Conservation (phyloP, 2,113 vertebrate species). For the Tonatia bakeri region DNA sequence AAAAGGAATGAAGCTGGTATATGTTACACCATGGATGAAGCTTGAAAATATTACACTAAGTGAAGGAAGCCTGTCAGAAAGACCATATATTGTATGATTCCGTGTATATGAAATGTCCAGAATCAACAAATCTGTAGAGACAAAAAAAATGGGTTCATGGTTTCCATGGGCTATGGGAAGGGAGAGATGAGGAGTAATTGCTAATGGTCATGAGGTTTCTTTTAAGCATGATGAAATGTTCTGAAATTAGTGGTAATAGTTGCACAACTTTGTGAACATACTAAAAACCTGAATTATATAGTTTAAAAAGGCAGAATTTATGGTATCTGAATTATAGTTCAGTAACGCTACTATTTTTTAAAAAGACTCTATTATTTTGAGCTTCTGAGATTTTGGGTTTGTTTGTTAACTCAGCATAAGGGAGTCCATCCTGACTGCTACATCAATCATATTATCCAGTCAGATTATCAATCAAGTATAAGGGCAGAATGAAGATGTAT, state of each 20-base stretch:
- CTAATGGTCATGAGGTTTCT: not conserved
- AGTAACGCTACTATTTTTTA: not conserved
- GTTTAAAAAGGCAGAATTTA: not conserved
- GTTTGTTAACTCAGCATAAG: not conserved
- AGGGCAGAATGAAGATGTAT: not conserved
- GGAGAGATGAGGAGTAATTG: not conserved
- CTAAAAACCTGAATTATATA: not conserved
- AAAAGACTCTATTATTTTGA: not conserved
- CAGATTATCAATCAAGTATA: not conserved
- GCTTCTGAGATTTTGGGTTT: not conserved
- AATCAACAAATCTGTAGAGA: not conserved
- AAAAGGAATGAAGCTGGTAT: not conserved
- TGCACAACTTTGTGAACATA: not conserved
- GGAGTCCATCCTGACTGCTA: not conserved
- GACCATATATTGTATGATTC: not conserved
- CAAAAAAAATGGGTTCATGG: not conserved
- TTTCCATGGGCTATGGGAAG: not conserved
- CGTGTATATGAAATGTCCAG: not conserved
- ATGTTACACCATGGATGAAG: not conserved
- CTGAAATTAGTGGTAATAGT: not conserved
- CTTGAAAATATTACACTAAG: not conserved
- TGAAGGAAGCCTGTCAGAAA: not conserved
- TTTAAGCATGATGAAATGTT: not conserved
- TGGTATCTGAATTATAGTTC: not conserved
- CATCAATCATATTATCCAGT: not conserved